Conservation (phyloP, 2,888 invertebrate species). For the Xylota segnis region DNA sequence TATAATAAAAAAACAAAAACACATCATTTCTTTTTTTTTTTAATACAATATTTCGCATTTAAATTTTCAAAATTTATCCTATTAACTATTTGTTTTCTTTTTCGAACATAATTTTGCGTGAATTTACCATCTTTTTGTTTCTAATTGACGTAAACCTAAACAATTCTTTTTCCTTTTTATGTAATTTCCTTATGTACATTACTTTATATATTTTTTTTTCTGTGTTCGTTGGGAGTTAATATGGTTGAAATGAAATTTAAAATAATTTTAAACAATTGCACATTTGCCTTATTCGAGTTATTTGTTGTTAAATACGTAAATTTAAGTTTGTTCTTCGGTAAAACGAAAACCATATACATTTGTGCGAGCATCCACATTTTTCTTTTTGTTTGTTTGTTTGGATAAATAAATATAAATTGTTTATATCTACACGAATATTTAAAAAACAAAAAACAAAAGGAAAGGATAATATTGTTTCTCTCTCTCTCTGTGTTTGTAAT, state of each 20-base stretch:
- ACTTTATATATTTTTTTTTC: conserved; percentile 30
- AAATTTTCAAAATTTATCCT: conserved; percentile 54
- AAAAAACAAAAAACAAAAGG: neutral
- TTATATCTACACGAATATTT: conserved; percentile 62
- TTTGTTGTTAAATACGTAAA: conserved; percentile 15
- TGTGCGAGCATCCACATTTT: conserved; percentile 65
- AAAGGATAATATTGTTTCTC: conserved; percentile 4
- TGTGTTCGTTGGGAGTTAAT: conserved; percentile 72
- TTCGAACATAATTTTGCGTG: conserved; percentile 26
- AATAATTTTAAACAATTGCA: conserved; percentile 66
- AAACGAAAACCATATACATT: conserved; percentile 45
- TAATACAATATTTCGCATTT: conserved; percentile 39
- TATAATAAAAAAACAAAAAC: conserved; percentile 56
- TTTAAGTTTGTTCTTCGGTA: conserved; percentile 8
- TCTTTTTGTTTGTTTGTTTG: neutral
- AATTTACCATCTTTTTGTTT: conserved; percentile 62
- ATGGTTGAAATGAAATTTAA: conserved; percentile 50
- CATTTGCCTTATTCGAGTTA: conserved; percentile 55
- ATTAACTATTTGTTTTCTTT: neutral
- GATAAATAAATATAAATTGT: conserved; percentile 40
- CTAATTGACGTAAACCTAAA: conserved; percentile 75
- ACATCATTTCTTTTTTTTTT: conserved; percentile 31
- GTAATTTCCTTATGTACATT: conserved; percentile 65
- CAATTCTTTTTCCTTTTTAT: conserved; percentile 26
- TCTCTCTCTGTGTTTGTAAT: conserved; percentile 16